Base-by-base conservation (phyloP, 2,888 invertebrate species). In the Camptogramma bilineatum region DNA sequence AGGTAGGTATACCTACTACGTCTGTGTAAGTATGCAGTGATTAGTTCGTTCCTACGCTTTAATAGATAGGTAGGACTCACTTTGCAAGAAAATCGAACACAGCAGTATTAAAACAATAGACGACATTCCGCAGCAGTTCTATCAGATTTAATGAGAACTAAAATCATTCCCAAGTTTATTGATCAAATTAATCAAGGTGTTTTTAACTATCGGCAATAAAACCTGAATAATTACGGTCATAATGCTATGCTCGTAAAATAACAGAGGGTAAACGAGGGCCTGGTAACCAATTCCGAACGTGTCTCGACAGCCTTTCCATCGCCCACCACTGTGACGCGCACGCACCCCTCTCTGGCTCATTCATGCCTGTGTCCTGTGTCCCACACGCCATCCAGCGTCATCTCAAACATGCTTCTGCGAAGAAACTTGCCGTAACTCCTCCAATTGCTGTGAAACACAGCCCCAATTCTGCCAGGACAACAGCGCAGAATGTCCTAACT, bases 351-450 rank as follows among this genome's bases (percentile, higher is more conserved):
- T 8, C 16, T 17, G 28, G 46, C 10, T 17, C 18, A 34, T 17
- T 28, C 42, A 54, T 54, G 44, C n/a, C 54, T 17, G 28, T 17
- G 44, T 28, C 54, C 16, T 46, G 54, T 28, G n/a, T 24, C 54
- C 24, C 21, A 52, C 5, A 5, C 16, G 7, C 10, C 17, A 5
- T 13, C 17, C 54, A 5, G 13, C 24, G 28, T 16, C 54, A 17
- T 54, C 54, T 0, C 24, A 28, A 28, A 54, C 54, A 54, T 54
- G 54, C 44, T 13, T 13, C 39, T 46, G 46, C 54, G 54, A 44
- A 34, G 52, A 34, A 34, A 52, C 52, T 18, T 52, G 52, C 17
- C 17, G 31, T 10, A 5, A 51, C 51, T 17, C 51, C 17, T 5
- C 8, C 13, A 31, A 24, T n/a, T n/a, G n/a, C 52, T 34, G 34